phyloP scores from a whole-genome alignment of 2,888 invertebrate genomes.

The Seira musarum region DNA sequence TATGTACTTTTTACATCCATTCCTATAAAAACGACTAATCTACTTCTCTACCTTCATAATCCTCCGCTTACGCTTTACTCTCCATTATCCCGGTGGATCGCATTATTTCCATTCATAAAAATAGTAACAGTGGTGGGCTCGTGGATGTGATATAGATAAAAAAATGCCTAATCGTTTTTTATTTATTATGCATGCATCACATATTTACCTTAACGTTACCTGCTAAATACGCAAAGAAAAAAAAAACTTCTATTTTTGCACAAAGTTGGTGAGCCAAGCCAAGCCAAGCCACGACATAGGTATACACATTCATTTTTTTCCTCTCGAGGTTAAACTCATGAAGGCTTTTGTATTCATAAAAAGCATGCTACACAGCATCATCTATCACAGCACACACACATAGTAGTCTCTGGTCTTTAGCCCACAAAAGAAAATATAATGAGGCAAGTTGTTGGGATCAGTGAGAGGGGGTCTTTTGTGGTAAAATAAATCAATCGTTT shows the following conservation, averaged over 20 bases:
- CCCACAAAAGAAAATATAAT: no score
- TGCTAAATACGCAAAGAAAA: background rate
- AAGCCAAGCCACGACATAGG: no score
- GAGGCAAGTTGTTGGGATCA: no score
- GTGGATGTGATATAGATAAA: background rate
- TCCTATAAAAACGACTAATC: background rate
- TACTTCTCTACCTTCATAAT: background rate
- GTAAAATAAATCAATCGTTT: background rate
- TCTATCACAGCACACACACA: background rate
- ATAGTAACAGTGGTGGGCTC: no score
- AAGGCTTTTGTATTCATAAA: background rate
- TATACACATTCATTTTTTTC: background rate
- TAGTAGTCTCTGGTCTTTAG: no score
- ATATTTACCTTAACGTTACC: constrained; percentile 25
- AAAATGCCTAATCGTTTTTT: background rate
- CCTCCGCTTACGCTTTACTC: no score
- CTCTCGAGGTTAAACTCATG: background rate
- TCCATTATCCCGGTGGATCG: no score
- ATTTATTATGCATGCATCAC: constrained; percentile 27
- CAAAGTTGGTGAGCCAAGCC: no score
- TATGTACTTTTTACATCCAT: no score
- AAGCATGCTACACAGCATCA: background rate
- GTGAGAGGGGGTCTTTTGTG: background rate
- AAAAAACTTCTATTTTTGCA: no score
- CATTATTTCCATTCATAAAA: background rate